Base-by-base conservation (phyloP, 2,888 invertebrate species). In the Listrodromus nycthemerus region DNA sequence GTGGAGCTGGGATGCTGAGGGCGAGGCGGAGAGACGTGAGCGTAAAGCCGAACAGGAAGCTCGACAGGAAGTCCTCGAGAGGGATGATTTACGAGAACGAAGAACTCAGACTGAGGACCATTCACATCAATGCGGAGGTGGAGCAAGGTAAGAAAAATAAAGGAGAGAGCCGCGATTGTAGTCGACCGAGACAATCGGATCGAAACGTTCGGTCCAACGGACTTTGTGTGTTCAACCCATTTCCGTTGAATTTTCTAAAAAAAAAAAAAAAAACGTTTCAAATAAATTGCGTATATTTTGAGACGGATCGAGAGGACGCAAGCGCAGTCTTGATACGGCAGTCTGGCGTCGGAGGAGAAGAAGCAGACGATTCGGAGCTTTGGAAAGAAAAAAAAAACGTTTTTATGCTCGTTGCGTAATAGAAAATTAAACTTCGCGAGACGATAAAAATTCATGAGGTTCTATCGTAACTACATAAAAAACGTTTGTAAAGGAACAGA, bases 41-140 rank as follows among this genome's bases (percentile, higher is more conserved):
- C 95, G 95, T 97, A 95, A 98, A 98, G 93, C 97, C 97, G 87
- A 98, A 98, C 94, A 95, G 97, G 92, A 97, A 97, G 94, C 96
- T 98, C 95, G 98, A 98, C 94, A 96, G 97, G 91, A 97, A 97
- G 94, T 97, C 98, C 76, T 97, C 98, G 86, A 96, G 98, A 93
- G 98, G 98, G 87, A 98, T 98, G 97, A 96, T 98, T 89, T 98
- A 97, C 95, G 98, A 98, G 94, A 98, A 98, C 95, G 98, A 98
- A 92, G 98, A 98, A 93, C 95, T 98, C 74, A 95, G 98, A 88
- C 94, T 98, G 92, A 96, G 98, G 90, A 98, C 98, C 48, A 98
- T 98, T 93, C 97, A 98, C 91, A 98, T 98, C 92, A 98, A 98
- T 93, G 98, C 98, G 80, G 98, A 98, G 95, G 97, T 98, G 70